A percentile compares a stretch with the other conserved stretches of the same genome.
Conservation (phyloP, 2,113 vertebrate species). For the Myrmophylax atrothorax region DNA sequence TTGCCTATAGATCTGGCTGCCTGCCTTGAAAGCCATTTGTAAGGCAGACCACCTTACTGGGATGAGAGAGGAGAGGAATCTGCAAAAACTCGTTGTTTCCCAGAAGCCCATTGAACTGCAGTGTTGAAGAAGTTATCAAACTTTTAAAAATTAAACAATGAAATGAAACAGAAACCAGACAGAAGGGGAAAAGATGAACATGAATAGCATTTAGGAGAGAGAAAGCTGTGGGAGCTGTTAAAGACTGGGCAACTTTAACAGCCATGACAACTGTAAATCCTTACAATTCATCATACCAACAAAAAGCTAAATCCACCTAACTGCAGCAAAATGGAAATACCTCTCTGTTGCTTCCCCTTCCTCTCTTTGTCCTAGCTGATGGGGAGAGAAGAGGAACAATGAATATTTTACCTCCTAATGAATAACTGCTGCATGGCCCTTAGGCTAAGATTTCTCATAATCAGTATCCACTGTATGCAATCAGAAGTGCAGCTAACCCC, state of each 20-base stretch:
- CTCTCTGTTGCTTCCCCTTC: not conserved
- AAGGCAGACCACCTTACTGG: not conserved
- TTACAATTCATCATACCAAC: not conserved
- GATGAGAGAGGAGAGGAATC: not conserved
- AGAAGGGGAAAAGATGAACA: not conserved
- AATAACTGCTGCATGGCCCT: not conserved
- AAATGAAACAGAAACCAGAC: not conserved
- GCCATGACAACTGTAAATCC: not conserved
- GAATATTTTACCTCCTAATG: not conserved
- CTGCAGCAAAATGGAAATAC: not conserved
- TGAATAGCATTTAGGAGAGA: not conserved
- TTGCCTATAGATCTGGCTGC: not conserved
- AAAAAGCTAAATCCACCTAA: not conserved
- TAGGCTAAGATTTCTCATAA: not conserved
- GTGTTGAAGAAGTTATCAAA: not conserved
- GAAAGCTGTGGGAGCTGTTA: not conserved
- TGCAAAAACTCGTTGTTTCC: not conserved
- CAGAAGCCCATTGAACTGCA: not conserved
- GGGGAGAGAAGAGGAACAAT: not conserved
- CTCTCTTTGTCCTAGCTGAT: not conserved
- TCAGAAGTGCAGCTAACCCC: not conserved
- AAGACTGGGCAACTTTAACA: not conserved
- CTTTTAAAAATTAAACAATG: not conserved
- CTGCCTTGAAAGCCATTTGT: not conserved
- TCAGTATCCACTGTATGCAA: not conserved